Base-by-base conservation (phyloP, 92 coral and sea anemone species). In the Bergia puertoricense region DNA sequence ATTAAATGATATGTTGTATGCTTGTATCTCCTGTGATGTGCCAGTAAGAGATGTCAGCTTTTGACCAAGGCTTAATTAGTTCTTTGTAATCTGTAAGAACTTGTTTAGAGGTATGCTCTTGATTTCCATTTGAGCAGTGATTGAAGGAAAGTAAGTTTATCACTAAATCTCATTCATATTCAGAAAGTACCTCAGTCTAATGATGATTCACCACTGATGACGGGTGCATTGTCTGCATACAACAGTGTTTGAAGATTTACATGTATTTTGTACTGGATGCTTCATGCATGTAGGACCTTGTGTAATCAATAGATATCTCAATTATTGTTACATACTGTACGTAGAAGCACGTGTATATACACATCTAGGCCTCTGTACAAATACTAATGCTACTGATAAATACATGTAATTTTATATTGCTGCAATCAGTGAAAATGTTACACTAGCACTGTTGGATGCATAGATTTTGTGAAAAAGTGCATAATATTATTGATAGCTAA, bases 41-140 rank as follows among this genome's bases (percentile, higher is more conserved):
- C 75, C 46, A 48, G 78, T 72, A 20, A 38, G 46, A 72, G 56
- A 68, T 84, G 87, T 84, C 74, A 84, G 54, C 66, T 84, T 84
- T 72, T 84, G 44, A 69, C 30, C 66, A 44, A 42, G 20, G 65
- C 65, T 73, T 83, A 69, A 83, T 67, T 83, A 83, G 67, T 69
- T 69, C 66, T 83, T 68, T 69, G 66, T 83, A 83, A 37, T 83
- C n/a, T 37, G 11, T 83, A 15, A 83, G 86, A 69, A 83, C 23
- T 9, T 83, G 65, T 22, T 43, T 69, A 40, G 6, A n/a, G 48
- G 18, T 13, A 30, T 36, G 41, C 44, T 40, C 54, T 76, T 76
- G 44, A 44, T 15, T 75, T 75, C 46, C 22, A 75, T 50, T 40
- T 75, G 46, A 75, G 22, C 48, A 40, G 20, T 76, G 80, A 13